A percentile compares a stretch with the other conserved stretches of the same genome.
phyloP scores from a whole-genome alignment of 2,888 invertebrate species.

The Malthinus flaveolus region DNA sequence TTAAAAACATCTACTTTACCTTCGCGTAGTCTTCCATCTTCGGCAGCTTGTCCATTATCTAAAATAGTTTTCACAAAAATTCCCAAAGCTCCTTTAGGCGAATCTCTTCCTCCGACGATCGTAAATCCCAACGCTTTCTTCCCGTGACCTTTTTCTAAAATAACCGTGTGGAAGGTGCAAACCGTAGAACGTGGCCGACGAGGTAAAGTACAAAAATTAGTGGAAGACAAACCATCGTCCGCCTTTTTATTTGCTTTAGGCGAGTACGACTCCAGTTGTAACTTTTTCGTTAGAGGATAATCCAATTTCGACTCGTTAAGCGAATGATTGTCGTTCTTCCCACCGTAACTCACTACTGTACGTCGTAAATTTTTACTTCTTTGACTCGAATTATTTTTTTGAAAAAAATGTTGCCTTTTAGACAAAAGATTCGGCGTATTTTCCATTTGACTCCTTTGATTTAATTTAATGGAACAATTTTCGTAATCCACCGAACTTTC shows the following conservation, averaged over 20 bases:
- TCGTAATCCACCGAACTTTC: conserved; percentile 76
- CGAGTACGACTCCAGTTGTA: conserved; percentile 11
- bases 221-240: conserved; percentile 52
- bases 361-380: conserved; percentile 64
- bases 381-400: conserved; percentile 63
- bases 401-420: conserved; percentile 61
- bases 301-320: conserved; percentile 23
- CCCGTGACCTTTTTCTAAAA: conserved; percentile 78
- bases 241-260: conserved; percentile 12
- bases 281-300: background rate
- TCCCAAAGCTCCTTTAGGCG: conserved; percentile 81
- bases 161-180: conserved; percentile 72
- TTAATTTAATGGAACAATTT: conserved; percentile 59
- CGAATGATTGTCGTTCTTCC: conserved; percentile 53
- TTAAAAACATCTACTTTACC: conserved; percentile 56
- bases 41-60: conserved; percentile 80
- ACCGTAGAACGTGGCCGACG: conserved; percentile 69
- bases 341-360: conserved; percentile 61
- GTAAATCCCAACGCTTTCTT: conserved; percentile 88
- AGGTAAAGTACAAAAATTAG: conserved; percentile 74
- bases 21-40: conserved; percentile 80
- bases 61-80: conserved; percentile 87
- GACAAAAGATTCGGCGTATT: conserved; percentile 42
- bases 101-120: conserved; percentile 85
- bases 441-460: conserved; percentile 17